Conservation (phyloP, 2,113 vertebrate species). For the Raja brachyura region DNA sequence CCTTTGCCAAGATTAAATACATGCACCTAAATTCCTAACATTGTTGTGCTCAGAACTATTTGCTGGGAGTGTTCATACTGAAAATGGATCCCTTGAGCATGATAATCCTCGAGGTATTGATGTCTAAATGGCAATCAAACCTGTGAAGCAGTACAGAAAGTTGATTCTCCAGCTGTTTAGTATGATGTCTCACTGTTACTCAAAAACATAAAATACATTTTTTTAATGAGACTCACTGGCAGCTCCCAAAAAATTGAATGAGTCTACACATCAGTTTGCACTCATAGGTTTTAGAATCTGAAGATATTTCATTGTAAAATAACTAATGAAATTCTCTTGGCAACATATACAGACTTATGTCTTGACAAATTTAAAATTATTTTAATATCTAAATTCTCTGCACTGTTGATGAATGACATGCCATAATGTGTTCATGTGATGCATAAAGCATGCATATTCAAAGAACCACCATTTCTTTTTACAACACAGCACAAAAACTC, state of each 20-base stretch:
- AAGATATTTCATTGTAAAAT: not conserved
- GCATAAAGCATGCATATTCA: too few species aligned
- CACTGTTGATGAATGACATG: too few species aligned
- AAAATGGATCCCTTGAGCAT: not conserved
- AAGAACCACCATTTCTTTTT: too few species aligned
- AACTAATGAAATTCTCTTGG: not conserved
- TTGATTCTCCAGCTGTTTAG: not conserved
- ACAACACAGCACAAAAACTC: too few species aligned
- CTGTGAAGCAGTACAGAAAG: not conserved
- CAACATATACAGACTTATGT: not conserved
- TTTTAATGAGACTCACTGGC: not conserved
- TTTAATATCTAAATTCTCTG: not conserved
- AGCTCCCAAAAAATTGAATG: not conserved
- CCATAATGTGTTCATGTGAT: too few species aligned
- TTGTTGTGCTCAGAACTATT: not conserved
- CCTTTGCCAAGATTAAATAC: not conserved
- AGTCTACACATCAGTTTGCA: not conserved
- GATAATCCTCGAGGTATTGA: not conserved
- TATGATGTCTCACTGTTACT: not conserved
- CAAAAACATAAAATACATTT: not conserved
- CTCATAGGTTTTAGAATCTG: not conserved
- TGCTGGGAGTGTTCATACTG: not conserved
- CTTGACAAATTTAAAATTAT: not conserved
- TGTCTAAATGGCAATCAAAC: not conserved
- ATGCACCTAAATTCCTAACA: not conserved